Conservation (phyloP, 1,140 invertebrate genomes). For the Sinonovacula constricta region DNA sequence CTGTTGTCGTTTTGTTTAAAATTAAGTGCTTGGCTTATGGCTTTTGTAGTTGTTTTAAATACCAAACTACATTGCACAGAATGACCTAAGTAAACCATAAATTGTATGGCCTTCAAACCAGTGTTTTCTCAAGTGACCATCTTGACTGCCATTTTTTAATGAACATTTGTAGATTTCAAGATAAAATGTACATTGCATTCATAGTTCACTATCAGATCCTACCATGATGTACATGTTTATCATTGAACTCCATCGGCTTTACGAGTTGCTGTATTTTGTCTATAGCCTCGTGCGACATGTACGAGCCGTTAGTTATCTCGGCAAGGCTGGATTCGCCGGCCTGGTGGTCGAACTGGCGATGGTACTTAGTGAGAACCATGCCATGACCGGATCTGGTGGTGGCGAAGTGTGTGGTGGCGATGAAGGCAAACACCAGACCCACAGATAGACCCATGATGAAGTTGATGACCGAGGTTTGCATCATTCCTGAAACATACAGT, state of each 20-base stretch:
- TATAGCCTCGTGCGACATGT: conserved; percentile 33
- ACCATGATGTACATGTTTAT: conserved; percentile 48
- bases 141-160: too few species aligned
- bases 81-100: too few species aligned
- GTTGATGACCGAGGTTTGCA: conserved; percentile 34
- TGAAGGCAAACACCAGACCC: conserved; percentile 40
- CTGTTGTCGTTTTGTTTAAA: too few species aligned
- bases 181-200: too few species aligned
- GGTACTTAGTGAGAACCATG: not conserved
- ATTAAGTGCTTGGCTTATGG: too few species aligned
- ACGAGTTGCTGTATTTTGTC: conserved; percentile 24
- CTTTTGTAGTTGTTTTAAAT: too few species aligned
- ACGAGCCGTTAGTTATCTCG: not conserved
- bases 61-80: too few species aligned
- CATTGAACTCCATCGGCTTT: conserved; percentile 28
- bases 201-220: too few species aligned
- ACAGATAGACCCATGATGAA: conserved; percentile 50
- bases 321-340: not conserved
- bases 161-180: too few species aligned
- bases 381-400: conserved; percentile 9
- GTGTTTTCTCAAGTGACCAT: too few species aligned
- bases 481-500: conserved; percentile 28
- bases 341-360: not conserved
- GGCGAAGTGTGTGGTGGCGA: conserved; percentile 14
- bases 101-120: too few species aligned